Percentiles rank a stretch among this genome's conserved stretches.
phyloP scores from a whole-genome alignment of 2,888 invertebrate species.

The Acronicta alni region DNA sequence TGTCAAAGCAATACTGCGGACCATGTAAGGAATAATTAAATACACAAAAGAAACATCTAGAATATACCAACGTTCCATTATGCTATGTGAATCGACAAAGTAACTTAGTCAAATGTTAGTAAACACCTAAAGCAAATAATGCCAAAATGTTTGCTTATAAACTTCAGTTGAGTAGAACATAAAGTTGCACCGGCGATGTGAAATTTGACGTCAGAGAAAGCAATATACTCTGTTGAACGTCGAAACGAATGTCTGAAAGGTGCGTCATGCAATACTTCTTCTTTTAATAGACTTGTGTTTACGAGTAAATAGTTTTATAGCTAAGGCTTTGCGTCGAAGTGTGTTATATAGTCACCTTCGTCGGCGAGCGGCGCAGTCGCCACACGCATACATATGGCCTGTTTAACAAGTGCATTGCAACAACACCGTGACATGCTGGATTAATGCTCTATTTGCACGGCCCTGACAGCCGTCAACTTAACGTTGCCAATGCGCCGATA shows the following conservation, averaged over 20 bases:
- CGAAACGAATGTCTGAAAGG: conserved; percentile 53
- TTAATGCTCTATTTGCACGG: conserved; percentile 74
- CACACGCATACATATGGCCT: conserved; percentile 77
- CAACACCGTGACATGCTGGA: conserved; percentile 73
- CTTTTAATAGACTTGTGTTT: conserved; percentile 58
- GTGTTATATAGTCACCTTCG: conserved; percentile 64
- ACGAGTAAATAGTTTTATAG: conserved; percentile 56
- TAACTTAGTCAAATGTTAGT: conserved; percentile 34
- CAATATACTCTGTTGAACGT: conserved; percentile 46
- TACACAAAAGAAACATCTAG: conserved; percentile 5
- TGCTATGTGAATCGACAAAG: conserved; percentile 9
- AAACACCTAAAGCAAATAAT: conserved; percentile 38
- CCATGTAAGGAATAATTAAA: conserved; percentile 24
- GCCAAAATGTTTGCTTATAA: conserved; percentile 44
- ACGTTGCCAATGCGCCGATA: conserved; percentile 54
- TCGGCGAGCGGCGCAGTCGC: conserved; percentile 60
- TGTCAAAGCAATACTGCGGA: conserved; percentile 23
- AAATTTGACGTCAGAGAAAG: conserved; percentile 65
- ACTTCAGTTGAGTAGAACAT: conserved; percentile 45
- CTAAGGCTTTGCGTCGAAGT: conserved; percentile 47
- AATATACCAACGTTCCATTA: neutral
- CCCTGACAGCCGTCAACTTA: conserved; percentile 60
- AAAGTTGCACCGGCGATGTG: conserved; percentile 48
- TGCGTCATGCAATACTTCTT: conserved; percentile 59
- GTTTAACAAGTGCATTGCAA: conserved; percentile 78